These are phyloP conservation scores for Sweltsa coloradensis DNA, from an alignment of 1,140 invertebrate species.

Conservation along the genomic window DNA sequence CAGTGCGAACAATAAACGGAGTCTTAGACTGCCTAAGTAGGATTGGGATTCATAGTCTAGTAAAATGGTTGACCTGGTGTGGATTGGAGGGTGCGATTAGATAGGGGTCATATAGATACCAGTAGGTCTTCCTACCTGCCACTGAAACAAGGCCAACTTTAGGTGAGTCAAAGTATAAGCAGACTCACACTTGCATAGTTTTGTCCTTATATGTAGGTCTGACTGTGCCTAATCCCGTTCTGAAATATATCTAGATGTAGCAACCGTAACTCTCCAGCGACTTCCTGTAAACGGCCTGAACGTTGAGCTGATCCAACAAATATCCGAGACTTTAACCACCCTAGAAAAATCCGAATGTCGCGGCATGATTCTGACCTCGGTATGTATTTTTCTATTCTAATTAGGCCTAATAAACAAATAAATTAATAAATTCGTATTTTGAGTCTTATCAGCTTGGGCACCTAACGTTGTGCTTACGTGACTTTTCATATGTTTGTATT, in stretches of 20 bases:
- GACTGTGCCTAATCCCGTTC: neutral
- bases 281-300: constrained; percentile 75
- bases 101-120: neutral
- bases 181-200: neutral
- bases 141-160: neutral
- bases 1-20: too few relatives aligned
- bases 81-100: too few relatives aligned
- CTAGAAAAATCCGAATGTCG: constrained; percentile 51
- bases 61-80: too few relatives aligned
- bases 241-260: constrained; percentile 37
- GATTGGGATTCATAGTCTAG: too few relatives aligned
- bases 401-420: too few relatives aligned
- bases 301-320: constrained; percentile 50
- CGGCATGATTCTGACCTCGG: constrained; percentile 71
- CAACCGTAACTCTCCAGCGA: constrained; percentile 56
- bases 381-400: too few relatives aligned
- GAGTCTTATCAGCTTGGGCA: too few relatives aligned
- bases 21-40: too few relatives aligned
- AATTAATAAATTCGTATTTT: too few relatives aligned
- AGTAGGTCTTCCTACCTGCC: neutral
- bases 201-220: neutral
- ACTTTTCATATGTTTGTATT: constrained; percentile 25
- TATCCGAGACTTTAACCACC: constrained; percentile 49
- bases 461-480: too few relatives aligned
- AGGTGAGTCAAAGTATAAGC: neutral